Evolutionary conservation across 2,888 invertebrate genomes (phyloP).

Genomic region (Euproctis similis): DNA sequence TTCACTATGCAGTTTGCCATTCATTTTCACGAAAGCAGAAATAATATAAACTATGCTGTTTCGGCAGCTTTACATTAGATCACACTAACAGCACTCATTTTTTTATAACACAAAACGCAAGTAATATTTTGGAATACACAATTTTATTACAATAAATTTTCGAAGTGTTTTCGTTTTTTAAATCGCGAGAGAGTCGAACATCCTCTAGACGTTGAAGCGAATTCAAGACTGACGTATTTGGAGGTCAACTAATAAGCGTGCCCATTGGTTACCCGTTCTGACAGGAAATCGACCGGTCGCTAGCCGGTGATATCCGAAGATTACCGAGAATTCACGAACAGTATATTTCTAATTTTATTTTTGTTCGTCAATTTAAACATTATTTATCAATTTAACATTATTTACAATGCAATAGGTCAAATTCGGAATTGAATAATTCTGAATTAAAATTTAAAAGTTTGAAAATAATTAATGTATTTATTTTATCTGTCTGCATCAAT

Average conservation of each 20-base stretch:
- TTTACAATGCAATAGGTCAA: no score
- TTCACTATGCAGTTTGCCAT: conserved; percentile 76
- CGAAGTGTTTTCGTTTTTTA: conserved; percentile 39
- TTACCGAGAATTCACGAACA: neutral
- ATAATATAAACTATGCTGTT: conserved; percentile 22
- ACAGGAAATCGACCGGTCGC: conserved; percentile 25
- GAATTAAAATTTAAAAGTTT: no score
- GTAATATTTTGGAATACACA: conserved; percentile 18
- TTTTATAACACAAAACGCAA: conserved; percentile 20
- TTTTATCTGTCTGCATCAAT: no score
- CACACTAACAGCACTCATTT: conserved; percentile 40
- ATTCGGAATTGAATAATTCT: no score
- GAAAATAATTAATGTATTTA: no score
- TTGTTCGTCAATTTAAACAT: no score
- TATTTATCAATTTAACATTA: no score
- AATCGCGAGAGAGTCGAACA: conserved; percentile 26
- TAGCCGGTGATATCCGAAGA: conserved; percentile 6
- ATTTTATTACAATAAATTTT: conserved; percentile 19
- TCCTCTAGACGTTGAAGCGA: conserved; percentile 18
- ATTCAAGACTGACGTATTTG: conserved; percentile 35
- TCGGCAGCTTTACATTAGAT: conserved; percentile 21
- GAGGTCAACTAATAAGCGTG: conserved; percentile 21
- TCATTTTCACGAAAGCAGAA: conserved; percentile 65
- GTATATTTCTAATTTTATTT: neutral
- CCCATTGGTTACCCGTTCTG: conserved; percentile 32